A percentile compares a stretch with the other conserved stretches of the same genome.
Evolutionary conservation across 1,140 invertebrate species (phyloP).

Genomic region (Harlomillsia oculata): DNA sequence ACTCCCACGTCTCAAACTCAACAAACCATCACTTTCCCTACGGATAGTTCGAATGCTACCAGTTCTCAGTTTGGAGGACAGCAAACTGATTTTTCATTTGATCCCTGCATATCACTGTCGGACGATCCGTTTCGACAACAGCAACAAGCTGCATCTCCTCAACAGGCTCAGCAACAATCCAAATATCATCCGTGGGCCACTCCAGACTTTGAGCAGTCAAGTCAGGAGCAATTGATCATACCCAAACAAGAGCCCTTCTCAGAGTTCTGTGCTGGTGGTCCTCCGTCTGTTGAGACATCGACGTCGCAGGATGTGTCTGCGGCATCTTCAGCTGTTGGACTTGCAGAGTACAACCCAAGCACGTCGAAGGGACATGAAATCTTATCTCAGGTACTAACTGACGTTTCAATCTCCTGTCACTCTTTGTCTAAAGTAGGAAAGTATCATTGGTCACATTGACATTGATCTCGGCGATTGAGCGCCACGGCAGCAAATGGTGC

Average conservation of each 20-base stretch:
- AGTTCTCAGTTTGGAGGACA: constrained; percentile 30
- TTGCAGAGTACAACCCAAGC: constrained; percentile 86
- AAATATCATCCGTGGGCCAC: constrained; percentile 35
- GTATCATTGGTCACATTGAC: too few species aligned
- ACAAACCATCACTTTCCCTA: constrained; percentile 38
- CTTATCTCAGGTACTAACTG: constrained; percentile 57
- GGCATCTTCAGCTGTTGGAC: constrained; percentile 48
- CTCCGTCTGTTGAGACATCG: constrained; percentile 41
- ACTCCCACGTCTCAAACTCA: constrained; percentile 38
- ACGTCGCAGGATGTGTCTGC: constrained; percentile 34
- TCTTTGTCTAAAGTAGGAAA: too few species aligned
- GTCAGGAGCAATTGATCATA: constrained; percentile 42
- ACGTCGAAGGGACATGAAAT: constrained; percentile 93
- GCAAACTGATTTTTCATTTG: constrained; percentile 33
- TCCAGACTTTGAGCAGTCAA: constrained; percentile 30
- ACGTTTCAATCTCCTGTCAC: not conserved
- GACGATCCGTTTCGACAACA: constrained; percentile 33
- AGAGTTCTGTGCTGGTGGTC: constrained; percentile 39
- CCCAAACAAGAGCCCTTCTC: constrained; percentile 66
- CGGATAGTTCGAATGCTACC: constrained; percentile 31
- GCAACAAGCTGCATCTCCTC: constrained; percentile 27
- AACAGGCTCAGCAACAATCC: constrained; percentile 30
- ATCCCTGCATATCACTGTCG: constrained; percentile 36
- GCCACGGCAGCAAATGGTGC: too few species aligned
- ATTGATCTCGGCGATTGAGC: too few species aligned